Percentiles rank a stretch among this genome's conserved stretches.
phyloP scores from a whole-genome alignment of 2,113 vertebrate species.

The Otis tarda region DNA sequence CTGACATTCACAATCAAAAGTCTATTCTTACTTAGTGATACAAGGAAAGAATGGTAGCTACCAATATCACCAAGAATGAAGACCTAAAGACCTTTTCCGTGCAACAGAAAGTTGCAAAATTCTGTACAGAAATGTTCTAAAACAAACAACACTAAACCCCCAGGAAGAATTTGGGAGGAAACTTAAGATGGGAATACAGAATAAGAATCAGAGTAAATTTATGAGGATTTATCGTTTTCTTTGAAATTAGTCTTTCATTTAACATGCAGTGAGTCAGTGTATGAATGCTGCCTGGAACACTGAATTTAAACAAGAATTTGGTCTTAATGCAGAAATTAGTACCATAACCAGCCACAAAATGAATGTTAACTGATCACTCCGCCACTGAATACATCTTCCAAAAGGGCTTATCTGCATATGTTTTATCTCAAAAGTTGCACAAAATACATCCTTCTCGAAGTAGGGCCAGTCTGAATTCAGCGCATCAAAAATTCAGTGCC shows the following conservation, averaged over 20 bases:
- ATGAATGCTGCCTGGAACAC: constrained; percentile 13
- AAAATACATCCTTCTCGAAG: background rate
- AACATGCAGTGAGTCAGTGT: constrained; percentile 30
- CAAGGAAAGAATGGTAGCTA: background rate
- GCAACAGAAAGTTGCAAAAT: background rate
- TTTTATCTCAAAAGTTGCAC: constrained; percentile 11
- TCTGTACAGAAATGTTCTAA: background rate
- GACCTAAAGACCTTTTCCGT: background rate
- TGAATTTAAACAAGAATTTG: constrained; percentile 55
- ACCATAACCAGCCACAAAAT: background rate
- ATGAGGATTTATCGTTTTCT: constrained; percentile 15
- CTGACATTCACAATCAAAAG: background rate
- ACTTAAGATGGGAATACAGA: background rate
- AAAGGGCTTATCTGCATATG: constrained; percentile 1
- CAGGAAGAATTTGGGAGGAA: background rate
- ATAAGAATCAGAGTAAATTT: constrained; percentile 11
- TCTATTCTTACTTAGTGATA: background rate
- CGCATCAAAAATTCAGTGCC: background rate
- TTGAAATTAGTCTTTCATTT: constrained; percentile 36
- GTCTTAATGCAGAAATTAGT: constrained; percentile 56
- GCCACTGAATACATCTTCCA: background rate
- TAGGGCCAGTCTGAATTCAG: background rate
- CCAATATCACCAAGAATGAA: background rate
- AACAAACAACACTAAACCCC: background rate
- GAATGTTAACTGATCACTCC: background rate